A percentile compares a stretch with the other conserved stretches of the same genome.
Conservation (phyloP, 2,113 vertebrate genomes). For the Pterocles burchelli region DNA sequence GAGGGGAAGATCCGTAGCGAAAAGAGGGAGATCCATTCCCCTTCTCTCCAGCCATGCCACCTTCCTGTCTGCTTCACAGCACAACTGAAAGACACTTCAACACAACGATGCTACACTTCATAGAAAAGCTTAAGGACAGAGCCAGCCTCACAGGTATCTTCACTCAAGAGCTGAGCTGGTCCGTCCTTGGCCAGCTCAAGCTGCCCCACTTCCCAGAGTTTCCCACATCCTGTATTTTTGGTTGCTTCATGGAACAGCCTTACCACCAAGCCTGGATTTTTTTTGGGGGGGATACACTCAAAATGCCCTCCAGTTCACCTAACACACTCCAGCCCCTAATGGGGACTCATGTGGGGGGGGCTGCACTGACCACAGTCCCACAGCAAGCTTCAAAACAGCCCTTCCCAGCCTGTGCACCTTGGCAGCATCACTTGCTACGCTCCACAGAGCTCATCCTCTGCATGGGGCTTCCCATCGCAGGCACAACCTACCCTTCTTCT, state of each 20-base stretch:
- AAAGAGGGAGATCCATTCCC: not conserved
- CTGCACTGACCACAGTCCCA: not conserved
- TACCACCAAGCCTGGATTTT: not conserved
- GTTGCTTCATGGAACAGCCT: not conserved
- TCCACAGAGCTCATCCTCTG: not conserved
- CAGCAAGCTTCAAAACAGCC: not conserved
- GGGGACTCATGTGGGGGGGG: accelerated
- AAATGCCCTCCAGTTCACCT: not conserved
- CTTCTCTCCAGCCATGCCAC: not conserved
- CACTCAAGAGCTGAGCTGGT: not conserved
- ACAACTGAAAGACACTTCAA: not conserved
- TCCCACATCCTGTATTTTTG: not conserved
- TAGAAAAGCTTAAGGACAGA: not conserved
- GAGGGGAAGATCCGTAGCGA: too few species aligned
- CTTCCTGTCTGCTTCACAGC: not conserved
- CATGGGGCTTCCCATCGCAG: not conserved
- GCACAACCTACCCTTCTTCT: not conserved
- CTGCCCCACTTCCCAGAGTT: not conserved
- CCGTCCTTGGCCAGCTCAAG: not conserved
- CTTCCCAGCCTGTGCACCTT: not conserved
- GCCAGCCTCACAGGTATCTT: not conserved
- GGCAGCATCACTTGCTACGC: too few species aligned
- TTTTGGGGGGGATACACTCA: accelerated
- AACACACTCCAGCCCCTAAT: not conserved
- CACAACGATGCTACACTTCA: not conserved